Evolutionary conservation across 2,797 vertebrate species (phyloP).

Genomic region (Hypotaenidia okinawae): DNA sequence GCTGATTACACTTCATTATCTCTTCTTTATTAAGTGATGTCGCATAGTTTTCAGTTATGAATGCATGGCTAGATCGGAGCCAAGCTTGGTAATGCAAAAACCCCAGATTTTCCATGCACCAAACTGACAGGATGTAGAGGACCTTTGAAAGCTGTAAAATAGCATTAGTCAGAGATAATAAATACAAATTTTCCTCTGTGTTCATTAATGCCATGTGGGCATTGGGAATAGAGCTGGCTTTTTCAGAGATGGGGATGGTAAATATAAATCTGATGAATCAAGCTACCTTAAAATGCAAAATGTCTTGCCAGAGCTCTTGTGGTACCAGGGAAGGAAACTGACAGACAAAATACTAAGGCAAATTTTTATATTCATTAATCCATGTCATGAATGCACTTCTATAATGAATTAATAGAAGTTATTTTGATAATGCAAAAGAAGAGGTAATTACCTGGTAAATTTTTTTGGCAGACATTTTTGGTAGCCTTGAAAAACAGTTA

Average conservation of each 20-base stretch:
- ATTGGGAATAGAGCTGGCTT: neutral
- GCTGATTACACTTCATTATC: constrained; percentile 1
- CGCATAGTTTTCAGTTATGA: neutral
- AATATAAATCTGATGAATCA: neutral
- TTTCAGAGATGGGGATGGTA: neutral
- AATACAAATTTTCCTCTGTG: neutral
- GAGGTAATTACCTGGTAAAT: neutral
- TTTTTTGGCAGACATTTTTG: neutral
- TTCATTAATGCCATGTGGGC: neutral
- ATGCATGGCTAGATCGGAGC: neutral
- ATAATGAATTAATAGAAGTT: neutral
- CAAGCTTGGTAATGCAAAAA: neutral
- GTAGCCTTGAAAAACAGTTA: neutral
- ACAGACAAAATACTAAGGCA: neutral
- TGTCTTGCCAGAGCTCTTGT: neutral
- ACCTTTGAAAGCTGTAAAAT: constrained; percentile 1
- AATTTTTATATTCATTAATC: neutral
- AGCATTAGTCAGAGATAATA: neutral
- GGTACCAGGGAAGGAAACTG: neutral
- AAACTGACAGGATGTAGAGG: neutral
- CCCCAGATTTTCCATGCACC: neutral
- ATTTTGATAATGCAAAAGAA: neutral
- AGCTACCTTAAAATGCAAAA: neutral
- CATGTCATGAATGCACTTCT: neutral
- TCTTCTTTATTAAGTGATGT: neutral